Conservation (phyloP, 1,140 invertebrate species). For the Rhyzopertha dominica region DNA sequence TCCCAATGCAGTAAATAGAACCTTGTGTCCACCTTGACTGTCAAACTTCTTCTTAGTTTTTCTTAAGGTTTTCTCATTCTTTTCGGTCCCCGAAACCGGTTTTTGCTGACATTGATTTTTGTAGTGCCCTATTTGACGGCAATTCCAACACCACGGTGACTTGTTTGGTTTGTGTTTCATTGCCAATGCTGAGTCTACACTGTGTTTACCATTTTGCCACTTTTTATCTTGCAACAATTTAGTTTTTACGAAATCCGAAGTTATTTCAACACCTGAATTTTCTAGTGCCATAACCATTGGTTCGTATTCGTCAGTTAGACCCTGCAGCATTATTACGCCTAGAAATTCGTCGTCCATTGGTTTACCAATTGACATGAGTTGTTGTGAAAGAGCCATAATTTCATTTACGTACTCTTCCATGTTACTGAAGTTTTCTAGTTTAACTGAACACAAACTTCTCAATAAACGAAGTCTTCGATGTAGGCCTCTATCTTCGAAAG, state of each 20-base stretch:
- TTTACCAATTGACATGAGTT: conserved; percentile 19
- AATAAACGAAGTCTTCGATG: conserved; percentile 10
- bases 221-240: conserved; percentile 36
- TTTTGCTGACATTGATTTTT: conserved; percentile 23
- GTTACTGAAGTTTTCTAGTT: conserved; percentile 15
- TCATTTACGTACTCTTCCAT: conserved; percentile 19
- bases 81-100: no score
- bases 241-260: conserved; percentile 35
- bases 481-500: conserved; percentile 21
- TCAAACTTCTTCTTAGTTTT: neutral
- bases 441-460: conserved; percentile 18
- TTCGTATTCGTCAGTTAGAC: conserved; percentile 30
- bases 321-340: conserved; percentile 29
- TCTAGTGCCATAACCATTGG: conserved; percentile 41
- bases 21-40: conserved; percentile 7
- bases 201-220: conserved; percentile 23
- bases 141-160: conserved; percentile 17
- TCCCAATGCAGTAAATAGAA: conserved; percentile 3
- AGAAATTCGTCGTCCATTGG: conserved; percentile 31
- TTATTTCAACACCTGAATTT: conserved; percentile 33
- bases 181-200: conserved; percentile 5
- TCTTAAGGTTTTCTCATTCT: neutral
- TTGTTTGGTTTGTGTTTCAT: conserved; percentile 10
- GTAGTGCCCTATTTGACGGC: conserved; percentile 22
- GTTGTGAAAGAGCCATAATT: conserved; percentile 12